Base-by-base conservation (phyloP, 2,797 vertebrate genomes). In the Schizopygopsis malacanthus region DNA sequence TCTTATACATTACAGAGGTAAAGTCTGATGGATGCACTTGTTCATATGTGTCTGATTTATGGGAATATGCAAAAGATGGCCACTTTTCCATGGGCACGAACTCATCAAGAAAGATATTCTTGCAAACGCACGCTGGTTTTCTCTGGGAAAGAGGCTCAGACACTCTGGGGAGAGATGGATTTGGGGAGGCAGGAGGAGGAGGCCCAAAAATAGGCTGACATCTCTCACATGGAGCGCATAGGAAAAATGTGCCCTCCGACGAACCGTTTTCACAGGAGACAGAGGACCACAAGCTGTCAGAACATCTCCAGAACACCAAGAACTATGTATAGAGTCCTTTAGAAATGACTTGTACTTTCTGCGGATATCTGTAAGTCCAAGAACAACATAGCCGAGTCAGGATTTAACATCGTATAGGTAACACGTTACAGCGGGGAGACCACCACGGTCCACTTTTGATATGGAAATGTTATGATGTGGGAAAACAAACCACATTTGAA, bases 71-170 rank as follows among this genome's bases (percentile, higher is more conserved):
- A 39, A 39, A 45, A 63, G 59, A 81, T 39, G 54, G 33, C 22
- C 72, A 43, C 39, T 67, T 69, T 50, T 77, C 22, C 20, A 59
- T 59, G 25, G 56, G 81, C 25, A 82, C 3, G n/a, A 28, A 80
- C 22, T 72, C 67, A 70, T 70, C 50, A 22, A 78, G 10, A 22
- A 41, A 47, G n/a, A 83, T 77, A 77, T 77, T 67, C 41, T 63
- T 75, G 16, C 84, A 86, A 63, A 86, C 7, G n/a, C 77, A 81
- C 79, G 33, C 63, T 63, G 2, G 37, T 72, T 52, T 87, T 92
- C 86, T 93, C 93, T 95, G 95, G 93, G 95, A 95, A 96, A 90
- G 79, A 91, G 89, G 88, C 77, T 85, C 81, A 91, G 89, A 91
- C 92, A 87, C 93, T 93, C 92, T 85, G 28, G 90, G 93, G 93